Base-by-base conservation (phyloP, 2,888 invertebrate genomes). In the Hydrotaea diabolus region DNA sequence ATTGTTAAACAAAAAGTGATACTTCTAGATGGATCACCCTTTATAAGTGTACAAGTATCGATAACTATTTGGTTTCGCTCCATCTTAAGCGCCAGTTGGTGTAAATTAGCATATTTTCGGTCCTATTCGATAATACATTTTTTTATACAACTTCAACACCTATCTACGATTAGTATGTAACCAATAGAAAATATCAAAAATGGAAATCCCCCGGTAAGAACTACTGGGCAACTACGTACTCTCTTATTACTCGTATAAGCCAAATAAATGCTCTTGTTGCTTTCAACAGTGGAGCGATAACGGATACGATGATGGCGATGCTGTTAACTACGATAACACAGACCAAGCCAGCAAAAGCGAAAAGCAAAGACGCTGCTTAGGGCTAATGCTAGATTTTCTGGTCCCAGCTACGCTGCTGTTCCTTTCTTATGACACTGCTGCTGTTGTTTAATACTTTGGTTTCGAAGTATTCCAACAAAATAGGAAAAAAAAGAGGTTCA, bases 301-400 rank as follows among this genome's bases (percentile, higher is more conserved):
- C 8, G 43, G 19, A 1, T 13, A 31, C 55, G 64, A 39, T 69
- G 75, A 43, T 26, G 46, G 49, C 49, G 66, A 66, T 80, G 82
- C 77, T 77, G 83, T 69, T 53, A 71, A 81, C 78, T 62, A 79
- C 81, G 71, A 78, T 69, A 23, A 69, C 43, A 69, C 69, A 69
- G 39, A 36, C 23, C 36, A 62, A 62, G 13, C 62, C 43, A 66
- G 76, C 72, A 85, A 73, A 64, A 78, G 66, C 78, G 73, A 73
- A 77, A 69, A 83, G 73, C 62, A 77, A 83, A 73, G 59, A 79
- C 62, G 49, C 59, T 81, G 78, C 59, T 81, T 64, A 76, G 69
- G 76, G 71, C 66, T 76, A 76, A 75, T 66, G 66, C 21, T 57
- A 43, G 71, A 62, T 57, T 66, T 39, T 75, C 62, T 43, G 46